Conservation (phyloP, 2,888 invertebrate species). For the Aromia moschata region DNA sequence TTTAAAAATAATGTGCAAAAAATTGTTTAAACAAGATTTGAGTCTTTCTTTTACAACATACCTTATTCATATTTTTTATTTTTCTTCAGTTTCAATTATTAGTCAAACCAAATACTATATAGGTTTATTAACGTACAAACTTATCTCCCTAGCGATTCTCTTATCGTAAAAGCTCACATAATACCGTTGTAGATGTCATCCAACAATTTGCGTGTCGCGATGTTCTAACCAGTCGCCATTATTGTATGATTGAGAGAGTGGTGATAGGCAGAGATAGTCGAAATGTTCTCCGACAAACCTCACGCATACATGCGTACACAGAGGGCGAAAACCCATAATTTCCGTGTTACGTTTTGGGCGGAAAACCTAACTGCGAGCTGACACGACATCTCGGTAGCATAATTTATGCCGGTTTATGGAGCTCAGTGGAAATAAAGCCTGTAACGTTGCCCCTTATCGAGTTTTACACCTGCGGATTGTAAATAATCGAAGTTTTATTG, state of each 20-base stretch:
- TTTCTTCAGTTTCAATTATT: too few relatives aligned
- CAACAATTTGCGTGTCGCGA: conserved; percentile 12
- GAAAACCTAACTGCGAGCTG: conserved; percentile 12
- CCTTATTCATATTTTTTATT: too few relatives aligned
- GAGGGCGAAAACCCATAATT: conserved; percentile 35
- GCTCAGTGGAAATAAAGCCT: conserved; percentile 3
- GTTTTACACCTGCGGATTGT: conserved; percentile 24
- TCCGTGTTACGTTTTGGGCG: conserved; percentile 26
- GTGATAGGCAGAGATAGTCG: conserved; percentile 43
- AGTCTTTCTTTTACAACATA: too few relatives aligned
- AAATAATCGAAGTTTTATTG: conserved; percentile 21
- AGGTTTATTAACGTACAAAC: neutral
- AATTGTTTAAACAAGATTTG: too few relatives aligned
- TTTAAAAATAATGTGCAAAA: too few relatives aligned
- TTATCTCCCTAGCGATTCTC: conserved; percentile 3
- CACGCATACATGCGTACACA: conserved; percentile 42
- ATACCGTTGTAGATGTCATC: conserved; percentile 9
- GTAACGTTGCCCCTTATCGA: conserved; percentile 20
- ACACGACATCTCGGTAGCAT: conserved; percentile 24
- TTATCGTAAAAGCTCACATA: neutral
- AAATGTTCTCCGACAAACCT: conserved; percentile 39
- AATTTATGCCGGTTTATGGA: conserved; percentile 24
- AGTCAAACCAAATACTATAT: neutral
- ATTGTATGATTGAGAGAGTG: conserved; percentile 32
- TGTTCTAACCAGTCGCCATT: conserved; percentile 2